phyloP scores from a whole-genome alignment of 2,888 invertebrate species.

The Stenodema calcarata region DNA sequence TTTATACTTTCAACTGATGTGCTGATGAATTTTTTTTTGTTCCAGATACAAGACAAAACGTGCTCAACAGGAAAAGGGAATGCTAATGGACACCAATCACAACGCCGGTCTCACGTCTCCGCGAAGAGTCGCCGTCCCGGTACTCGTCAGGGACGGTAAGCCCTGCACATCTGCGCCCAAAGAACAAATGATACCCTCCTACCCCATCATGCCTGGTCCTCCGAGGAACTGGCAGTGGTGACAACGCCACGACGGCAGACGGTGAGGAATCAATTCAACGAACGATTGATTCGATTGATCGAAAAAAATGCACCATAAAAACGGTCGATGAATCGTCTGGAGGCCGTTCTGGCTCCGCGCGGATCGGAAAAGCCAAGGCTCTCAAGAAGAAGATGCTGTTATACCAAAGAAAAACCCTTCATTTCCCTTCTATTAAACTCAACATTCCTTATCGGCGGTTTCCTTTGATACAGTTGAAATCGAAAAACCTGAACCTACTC shows the following conservation, averaged over 20 bases:
- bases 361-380: neutral
- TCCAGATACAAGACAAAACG: constrained; percentile 92
- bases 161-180: constrained; percentile 70
- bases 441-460: neutral
- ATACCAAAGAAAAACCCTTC: constrained; percentile 17
- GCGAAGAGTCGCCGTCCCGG: constrained; percentile 90
- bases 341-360: neutral
- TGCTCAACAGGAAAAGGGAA: constrained; percentile 89
- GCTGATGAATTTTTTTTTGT: neutral
- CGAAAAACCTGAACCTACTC: too few relatives aligned
- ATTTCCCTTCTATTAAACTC: neutral
- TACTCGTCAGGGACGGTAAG: constrained; percentile 91
- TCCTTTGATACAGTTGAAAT: neutral
- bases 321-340: too few relatives aligned
- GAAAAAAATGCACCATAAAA: neutral
- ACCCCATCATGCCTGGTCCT: constrained; percentile 59
- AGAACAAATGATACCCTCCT: constrained; percentile 55
- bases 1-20: too few relatives aligned
- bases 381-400: neutral
- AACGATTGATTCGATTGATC: neutral
- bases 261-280: neutral
- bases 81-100: constrained; percentile 59
- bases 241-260: constrained; percentile 8
- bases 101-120: constrained; percentile 73
- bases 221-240: constrained; percentile 53